Conservation (phyloP, 2,888 invertebrate species). For the Cantharis lateralis region DNA sequence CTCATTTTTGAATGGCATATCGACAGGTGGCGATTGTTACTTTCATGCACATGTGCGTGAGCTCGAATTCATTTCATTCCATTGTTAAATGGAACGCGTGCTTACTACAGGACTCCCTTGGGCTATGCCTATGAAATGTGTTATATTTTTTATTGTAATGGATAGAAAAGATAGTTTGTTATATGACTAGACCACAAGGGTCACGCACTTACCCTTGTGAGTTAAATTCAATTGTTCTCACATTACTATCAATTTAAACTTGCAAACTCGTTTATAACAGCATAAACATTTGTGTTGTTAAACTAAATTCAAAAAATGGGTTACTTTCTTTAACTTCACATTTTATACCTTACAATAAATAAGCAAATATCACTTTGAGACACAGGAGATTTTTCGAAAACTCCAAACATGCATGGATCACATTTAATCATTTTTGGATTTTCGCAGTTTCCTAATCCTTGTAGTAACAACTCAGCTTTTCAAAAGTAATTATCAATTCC, state of each 20-base stretch:
- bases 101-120: slow-evolving; percentile 27
- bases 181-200: slow-evolving; percentile 29
- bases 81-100: slow-evolving; percentile 26
- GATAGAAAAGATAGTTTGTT: slow-evolving; percentile 6
- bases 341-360: background rate
- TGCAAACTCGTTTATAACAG: slow-evolving; percentile 4
- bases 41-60: slow-evolving; percentile 34
- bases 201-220: slow-evolving; percentile 35
- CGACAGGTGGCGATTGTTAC: slow-evolving; percentile 26
- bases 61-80: slow-evolving; percentile 30
- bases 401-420: no score
- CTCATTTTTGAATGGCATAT: slow-evolving; percentile 15
- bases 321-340: background rate
- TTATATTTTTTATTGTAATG: slow-evolving; percentile 1
- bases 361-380: no score
- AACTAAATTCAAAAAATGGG: background rate
- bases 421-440: no score
- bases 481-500: no score
- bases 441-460: no score
- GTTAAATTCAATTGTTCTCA: slow-evolving; percentile 41
- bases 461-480: no score
- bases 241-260: slow-evolving; percentile 37
- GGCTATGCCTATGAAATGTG: slow-evolving; percentile 15
- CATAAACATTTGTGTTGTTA: background rate
- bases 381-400: no score